phyloP scores from a whole-genome alignment of 2,888 invertebrate species.

The Trichopoda pennipes region DNA sequence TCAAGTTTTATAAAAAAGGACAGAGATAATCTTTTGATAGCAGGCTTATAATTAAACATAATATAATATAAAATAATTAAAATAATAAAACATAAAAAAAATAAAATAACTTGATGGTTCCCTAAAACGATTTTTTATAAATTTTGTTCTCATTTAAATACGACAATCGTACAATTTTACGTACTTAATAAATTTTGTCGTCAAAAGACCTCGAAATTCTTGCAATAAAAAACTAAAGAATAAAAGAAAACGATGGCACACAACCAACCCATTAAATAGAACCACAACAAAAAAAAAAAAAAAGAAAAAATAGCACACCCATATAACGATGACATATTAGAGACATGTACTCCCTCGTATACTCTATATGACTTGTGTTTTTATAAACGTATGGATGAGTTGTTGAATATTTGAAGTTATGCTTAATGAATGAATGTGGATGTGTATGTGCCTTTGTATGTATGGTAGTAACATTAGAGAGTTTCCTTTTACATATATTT shows the following conservation, averaged over 20 bases:
- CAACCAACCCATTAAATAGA: conserved; percentile 55
- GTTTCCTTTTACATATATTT: conserved; percentile 37
- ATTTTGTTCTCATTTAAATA: conserved; percentile 41
- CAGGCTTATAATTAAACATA: background rate
- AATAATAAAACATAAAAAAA: background rate
- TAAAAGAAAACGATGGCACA: conserved; percentile 6
- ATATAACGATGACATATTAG: conserved; percentile 33
- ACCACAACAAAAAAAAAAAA: conserved; percentile 33
- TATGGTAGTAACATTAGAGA: conserved; percentile 41
- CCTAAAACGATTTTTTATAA: conserved; percentile 50
- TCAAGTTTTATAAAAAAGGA: no score
- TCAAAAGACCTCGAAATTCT: conserved; percentile 49
- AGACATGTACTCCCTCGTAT: conserved; percentile 12
- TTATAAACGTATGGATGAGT: conserved; percentile 11
- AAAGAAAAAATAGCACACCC: conserved; percentile 51
- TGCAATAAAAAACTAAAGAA: conserved; percentile 13
- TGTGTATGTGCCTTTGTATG: background rate
- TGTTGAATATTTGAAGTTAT: background rate
- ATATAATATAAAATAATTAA: background rate
- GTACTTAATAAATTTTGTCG: conserved; percentile 44
- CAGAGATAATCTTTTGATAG: background rate
- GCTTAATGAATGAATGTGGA: background rate
- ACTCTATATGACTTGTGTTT: conserved; percentile 21
- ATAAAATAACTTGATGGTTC: conserved; percentile 13
- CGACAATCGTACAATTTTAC: background rate